Evolutionary conservation across 2,888 invertebrate genomes (phyloP).

Genomic region (Leptinotarsa tumamoca): DNA sequence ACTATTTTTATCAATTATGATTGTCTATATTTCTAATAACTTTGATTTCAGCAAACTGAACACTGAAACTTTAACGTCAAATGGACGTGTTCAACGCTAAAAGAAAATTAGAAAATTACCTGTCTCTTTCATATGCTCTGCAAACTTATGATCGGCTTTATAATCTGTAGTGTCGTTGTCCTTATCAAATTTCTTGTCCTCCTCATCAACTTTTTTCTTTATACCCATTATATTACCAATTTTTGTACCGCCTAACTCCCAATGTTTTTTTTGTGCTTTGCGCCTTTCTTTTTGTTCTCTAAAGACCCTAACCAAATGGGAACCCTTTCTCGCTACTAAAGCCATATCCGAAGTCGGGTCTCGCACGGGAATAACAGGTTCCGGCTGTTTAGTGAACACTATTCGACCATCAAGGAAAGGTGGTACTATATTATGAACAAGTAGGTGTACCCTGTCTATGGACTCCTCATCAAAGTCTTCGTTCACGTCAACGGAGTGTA

Average conservation of each 20-base stretch:
- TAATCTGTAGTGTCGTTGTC: slow-evolving; percentile 84
- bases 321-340: slow-evolving; percentile 93
- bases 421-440: slow-evolving; percentile 98
- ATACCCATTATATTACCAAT: slow-evolving; percentile 98
- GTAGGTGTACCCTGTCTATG: slow-evolving; percentile 92
- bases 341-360: slow-evolving; percentile 99
- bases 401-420: slow-evolving; percentile 99
- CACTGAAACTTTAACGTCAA: too few species aligned
- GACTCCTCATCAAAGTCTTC: slow-evolving; percentile 97
- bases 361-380: slow-evolving; percentile 96
- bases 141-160: slow-evolving; percentile 95
- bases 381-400: slow-evolving; percentile 98
- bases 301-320: slow-evolving; percentile 87
- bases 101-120: slow-evolving; percentile 48
- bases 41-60: neutral
- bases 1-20: too few species aligned
- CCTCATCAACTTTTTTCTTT: slow-evolving; percentile 82
- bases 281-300: slow-evolving; percentile 97
- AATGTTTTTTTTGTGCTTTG: slow-evolving; percentile 98
- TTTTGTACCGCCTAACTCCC: slow-evolving; percentile 97
- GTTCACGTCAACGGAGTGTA: slow-evolving; percentile 87
- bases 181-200: slow-evolving; percentile 74
- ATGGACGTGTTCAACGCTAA: neutral
- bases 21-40: neutral
- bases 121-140: slow-evolving; percentile 88